Percentiles rank a stretch among this genome's conserved stretches.
These are phyloP conservation scores for Myotis davidii DNA, from an alignment of 2,113 vertebrate genomes.

Conservation along the genomic window DNA sequence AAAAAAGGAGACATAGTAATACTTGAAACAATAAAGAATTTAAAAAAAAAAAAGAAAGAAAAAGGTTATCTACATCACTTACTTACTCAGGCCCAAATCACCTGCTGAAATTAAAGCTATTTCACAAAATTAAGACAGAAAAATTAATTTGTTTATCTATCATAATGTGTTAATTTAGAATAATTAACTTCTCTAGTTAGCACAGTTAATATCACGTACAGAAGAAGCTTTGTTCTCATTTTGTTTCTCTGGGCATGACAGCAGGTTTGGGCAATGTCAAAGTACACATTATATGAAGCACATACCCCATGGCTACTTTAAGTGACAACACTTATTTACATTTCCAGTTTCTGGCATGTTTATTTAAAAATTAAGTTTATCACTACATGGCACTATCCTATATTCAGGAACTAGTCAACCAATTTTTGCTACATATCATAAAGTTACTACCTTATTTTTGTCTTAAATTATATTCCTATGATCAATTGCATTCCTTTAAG, in stretches of 20 bases:
- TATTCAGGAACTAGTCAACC: neutral
- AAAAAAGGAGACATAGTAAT: no score
- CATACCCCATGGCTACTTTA: neutral
- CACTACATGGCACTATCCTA: neutral
- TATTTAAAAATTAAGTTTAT: conserved; percentile 83
- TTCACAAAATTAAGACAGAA: neutral
- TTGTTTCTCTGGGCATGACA: neutral
- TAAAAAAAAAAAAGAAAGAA: neutral
- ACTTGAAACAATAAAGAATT: no score
- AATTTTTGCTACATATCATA: conserved; percentile 13
- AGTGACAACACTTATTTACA: neutral
- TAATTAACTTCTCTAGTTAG: neutral
- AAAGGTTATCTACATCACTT: neutral
- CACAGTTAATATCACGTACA: neutral
- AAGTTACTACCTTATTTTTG: neutral
- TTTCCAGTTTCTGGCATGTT: neutral
- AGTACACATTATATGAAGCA: neutral
- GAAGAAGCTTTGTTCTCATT: neutral
- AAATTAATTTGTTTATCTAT: neutral
- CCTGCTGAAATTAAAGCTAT: conserved; percentile 15
- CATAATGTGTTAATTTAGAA: conserved; percentile 12
- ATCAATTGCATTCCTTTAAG: neutral
- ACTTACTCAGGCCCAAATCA: neutral
- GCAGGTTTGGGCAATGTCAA: neutral
- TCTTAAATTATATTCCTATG: conserved; percentile 23